phyloP scores from a whole-genome alignment of 2,113 vertebrate species.

The Rana temporaria region DNA sequence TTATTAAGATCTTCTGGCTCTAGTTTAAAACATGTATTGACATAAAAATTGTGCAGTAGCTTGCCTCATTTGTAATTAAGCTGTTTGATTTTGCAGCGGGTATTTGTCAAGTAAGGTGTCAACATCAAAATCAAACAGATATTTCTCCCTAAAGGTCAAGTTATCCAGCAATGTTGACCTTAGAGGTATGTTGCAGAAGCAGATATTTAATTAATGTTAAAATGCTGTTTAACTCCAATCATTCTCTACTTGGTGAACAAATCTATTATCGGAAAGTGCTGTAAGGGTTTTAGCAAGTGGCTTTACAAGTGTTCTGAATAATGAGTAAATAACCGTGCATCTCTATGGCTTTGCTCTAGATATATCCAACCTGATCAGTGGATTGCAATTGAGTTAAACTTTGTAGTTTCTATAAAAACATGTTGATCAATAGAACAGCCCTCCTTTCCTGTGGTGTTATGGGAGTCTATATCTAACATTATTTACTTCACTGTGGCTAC shows the following conservation, averaged over 20 bases:
- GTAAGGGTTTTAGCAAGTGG: neutral
- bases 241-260: no score
- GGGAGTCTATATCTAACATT: constrained; percentile 13
- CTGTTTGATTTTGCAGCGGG: no score
- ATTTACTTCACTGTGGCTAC: constrained; percentile 6
- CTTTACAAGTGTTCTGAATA: neutral
- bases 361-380: neutral
- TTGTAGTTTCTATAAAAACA: constrained; percentile 28
- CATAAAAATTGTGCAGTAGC: no score
- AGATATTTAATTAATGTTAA: neutral
- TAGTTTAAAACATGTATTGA: no score
- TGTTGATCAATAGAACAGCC: constrained; percentile 21
- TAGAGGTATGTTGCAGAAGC: no score
- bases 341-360: neutral
- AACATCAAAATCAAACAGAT: no score
- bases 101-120: no score
- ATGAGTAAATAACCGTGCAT: neutral
- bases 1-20: no score
- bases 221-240: no score
- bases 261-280: neutral
- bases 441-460: neutral
- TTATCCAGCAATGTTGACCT: no score
- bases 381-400: neutral
- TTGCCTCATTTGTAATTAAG: no score
- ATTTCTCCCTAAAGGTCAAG: no score